These are phyloP conservation scores for Bos javanicus DNA, from an alignment of 2,113 vertebrate species.

Conservation along the genomic window DNA sequence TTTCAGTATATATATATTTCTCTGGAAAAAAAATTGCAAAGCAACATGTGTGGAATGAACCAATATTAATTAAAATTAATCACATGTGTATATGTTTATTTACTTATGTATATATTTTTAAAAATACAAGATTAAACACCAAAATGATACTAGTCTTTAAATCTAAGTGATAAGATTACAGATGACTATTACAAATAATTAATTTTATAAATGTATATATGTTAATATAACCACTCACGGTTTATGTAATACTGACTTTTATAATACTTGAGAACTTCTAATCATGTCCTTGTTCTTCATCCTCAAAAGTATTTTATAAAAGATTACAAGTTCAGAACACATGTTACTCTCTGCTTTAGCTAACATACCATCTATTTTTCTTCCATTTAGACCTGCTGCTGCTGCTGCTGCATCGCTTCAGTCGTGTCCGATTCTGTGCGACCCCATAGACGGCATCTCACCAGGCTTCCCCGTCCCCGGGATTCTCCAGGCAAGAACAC, in stretches of 20 bases:
- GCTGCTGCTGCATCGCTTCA: no score
- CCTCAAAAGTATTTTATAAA: background rate
- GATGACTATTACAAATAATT: background rate
- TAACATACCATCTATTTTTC: background rate
- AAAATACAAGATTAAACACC: background rate
- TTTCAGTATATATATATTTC: background rate
- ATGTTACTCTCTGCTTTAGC: background rate
- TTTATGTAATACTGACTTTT: background rate
- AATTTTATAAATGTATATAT: background rate
- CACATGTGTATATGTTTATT: background rate
- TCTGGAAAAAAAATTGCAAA: background rate
- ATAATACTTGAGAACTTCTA: background rate
- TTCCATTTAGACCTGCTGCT: background rate
- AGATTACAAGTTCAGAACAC: background rate
- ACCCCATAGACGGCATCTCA: no score
- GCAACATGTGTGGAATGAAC: background rate
- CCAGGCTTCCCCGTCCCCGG: no score
- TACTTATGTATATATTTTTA: background rate
- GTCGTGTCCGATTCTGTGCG: no score
- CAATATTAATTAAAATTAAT: background rate
- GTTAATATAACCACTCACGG: background rate
- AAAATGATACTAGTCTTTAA: background rate
- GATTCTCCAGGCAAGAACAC: no score
- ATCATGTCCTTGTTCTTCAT: background rate
- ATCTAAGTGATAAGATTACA: background rate